A percentile compares a stretch with the other conserved stretches of the same genome.
Evolutionary conservation across 64 coral and sea anemone species (phyloP).

Genomic region (Pocillopora verrucosa): DNA sequence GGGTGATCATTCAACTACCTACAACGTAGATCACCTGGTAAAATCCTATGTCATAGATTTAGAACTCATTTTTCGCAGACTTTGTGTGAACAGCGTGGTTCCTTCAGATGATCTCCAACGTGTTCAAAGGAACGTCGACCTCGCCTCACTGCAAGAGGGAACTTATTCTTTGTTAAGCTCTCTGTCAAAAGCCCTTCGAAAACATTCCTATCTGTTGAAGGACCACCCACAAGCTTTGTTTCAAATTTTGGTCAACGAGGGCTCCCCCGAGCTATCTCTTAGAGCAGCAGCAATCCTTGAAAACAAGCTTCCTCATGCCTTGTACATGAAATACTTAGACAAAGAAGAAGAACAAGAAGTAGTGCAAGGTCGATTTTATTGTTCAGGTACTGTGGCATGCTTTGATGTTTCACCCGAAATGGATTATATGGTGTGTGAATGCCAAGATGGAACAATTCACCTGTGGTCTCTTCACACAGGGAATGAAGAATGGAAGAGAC

Average conservation of each 20-base stretch:
- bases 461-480: slow-evolving; percentile 24
- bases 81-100: no score
- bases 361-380: slow-evolving; percentile 5
- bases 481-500: background rate
- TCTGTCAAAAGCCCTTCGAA: background rate
- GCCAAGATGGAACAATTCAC: slow-evolving; percentile 21
- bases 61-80: no score
- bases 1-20: no score
- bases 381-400: slow-evolving; percentile 3
- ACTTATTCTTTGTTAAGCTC: background rate
- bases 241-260: slow-evolving; percentile 3
- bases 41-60: no score
- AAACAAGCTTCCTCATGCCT: background rate
- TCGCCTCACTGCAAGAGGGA: background rate
- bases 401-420: slow-evolving; percentile 25
- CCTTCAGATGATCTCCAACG: no score
- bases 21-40: no score
- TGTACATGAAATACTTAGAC: background rate
- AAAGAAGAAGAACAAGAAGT: background rate
- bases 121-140: no score
- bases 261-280: background rate
- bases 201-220: background rate
- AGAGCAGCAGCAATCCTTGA: background rate
- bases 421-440: slow-evolving; percentile 27
- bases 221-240: background rate